These are phyloP conservation scores for Todus mexicanus DNA, from an alignment of 2,797 vertebrate species.

Conservation along the genomic window DNA sequence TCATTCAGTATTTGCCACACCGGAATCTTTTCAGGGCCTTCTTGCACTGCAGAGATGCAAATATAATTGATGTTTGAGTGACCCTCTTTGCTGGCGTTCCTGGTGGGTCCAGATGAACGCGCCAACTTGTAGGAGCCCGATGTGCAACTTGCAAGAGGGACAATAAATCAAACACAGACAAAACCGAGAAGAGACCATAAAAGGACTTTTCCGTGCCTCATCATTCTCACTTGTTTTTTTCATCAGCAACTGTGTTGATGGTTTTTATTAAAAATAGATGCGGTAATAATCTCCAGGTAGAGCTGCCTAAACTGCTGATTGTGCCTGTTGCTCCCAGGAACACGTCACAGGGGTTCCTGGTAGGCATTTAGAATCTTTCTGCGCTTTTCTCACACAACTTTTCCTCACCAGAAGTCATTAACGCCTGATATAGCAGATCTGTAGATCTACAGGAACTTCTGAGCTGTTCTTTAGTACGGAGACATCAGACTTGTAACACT, in stretches of 20 bases:
- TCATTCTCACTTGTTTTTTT: neutral
- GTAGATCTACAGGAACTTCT: neutral
- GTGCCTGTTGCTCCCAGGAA: neutral
- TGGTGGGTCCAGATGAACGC: neutral
- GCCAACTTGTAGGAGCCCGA: fast-evolving
- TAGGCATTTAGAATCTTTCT: neutral
- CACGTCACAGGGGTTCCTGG: neutral
- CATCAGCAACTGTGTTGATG: neutral
- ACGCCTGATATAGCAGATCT: neutral
- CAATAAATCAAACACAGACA: neutral
- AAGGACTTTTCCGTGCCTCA: neutral
- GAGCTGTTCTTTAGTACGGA: neutral
- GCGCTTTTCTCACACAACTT: neutral
- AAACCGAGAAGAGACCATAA: fast-evolving
- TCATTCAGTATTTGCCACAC: neutral
- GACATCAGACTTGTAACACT: neutral
- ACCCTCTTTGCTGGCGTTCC: neutral
- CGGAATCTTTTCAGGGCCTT: neutral
- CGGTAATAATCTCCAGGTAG: neutral
- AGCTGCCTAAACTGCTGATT: neutral
- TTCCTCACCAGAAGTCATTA: neutral
- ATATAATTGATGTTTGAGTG: fast-evolving
- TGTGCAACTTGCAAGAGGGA: neutral
- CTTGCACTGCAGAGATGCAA: neutral
- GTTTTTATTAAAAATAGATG: neutral